Conservation (phyloP, 2,797 vertebrate genomes). For the Gymnothorax reevesii region DNA sequence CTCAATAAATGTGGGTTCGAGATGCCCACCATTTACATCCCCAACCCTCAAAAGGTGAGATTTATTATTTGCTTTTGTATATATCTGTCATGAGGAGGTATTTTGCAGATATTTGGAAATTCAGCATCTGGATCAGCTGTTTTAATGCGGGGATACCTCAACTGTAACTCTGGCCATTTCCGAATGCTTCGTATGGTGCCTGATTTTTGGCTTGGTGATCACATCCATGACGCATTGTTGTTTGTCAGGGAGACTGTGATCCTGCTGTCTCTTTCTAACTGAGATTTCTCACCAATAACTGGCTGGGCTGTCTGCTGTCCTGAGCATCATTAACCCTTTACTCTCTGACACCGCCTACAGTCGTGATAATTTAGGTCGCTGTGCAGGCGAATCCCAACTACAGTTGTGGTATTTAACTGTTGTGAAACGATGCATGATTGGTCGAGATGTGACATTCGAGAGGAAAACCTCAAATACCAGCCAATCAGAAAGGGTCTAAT, state of each 20-base stretch:
- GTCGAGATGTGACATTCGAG: no score
- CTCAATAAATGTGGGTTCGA: slow-evolving; percentile 84
- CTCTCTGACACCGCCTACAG: no score
- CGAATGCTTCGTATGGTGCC: not conserved
- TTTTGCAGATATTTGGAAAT: not conserved
- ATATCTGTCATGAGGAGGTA: no score
- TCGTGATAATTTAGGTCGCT: no score
- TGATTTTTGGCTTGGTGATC: not conserved
- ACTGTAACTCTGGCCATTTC: not conserved
- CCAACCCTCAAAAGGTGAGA: slow-evolving; percentile 76
- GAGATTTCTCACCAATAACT: not conserved
- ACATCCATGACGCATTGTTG: no score
- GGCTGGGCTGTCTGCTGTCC: not conserved
- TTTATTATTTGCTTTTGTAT: not conserved
- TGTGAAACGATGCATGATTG: no score
- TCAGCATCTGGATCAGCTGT: not conserved
- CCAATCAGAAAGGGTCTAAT: no score
- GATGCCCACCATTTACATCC: slow-evolving; percentile 83
- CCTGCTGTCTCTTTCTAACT: not conserved
- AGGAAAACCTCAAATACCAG: no score
- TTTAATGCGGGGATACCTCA: not conserved
- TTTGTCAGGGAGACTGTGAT: not conserved
- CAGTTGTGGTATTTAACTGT: no score
- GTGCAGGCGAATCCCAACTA: no score
- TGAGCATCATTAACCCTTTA: not conserved